Evolutionary conservation across 2,113 vertebrate species (phyloP).

Genomic region (Pygoscelis adeliae): DNA sequence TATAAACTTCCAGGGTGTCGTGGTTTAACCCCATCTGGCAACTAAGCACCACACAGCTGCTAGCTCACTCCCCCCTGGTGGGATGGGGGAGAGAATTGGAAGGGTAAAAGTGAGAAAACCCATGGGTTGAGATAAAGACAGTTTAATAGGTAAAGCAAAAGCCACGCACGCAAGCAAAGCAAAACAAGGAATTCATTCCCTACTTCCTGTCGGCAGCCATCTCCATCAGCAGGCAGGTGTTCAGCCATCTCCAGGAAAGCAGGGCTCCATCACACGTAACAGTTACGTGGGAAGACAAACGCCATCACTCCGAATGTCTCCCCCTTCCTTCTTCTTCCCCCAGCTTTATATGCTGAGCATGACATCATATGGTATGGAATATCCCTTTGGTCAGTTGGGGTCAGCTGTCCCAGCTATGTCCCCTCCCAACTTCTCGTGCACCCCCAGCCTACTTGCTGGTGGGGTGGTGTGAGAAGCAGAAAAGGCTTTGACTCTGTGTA

Average conservation of each 20-base stretch:
- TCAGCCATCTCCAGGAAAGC: too few relatives aligned
- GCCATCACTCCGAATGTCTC: accelerated
- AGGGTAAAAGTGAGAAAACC: not conserved
- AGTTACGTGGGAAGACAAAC: too few relatives aligned
- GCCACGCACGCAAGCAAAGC: accelerated
- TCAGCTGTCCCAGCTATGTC: not conserved
- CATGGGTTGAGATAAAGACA: not conserved
- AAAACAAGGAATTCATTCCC: not conserved
- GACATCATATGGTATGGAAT: not conserved
- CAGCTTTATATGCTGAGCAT: not conserved
- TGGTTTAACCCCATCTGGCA: not conserved
- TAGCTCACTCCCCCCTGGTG: not conserved
- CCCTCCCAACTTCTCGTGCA: too few relatives aligned
- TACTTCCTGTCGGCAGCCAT: too few relatives aligned
- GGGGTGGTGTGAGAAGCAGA: not conserved
- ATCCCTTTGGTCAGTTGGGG: not conserved
- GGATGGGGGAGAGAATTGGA: not conserved
- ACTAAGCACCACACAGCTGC: not conserved
- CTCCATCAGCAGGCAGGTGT: not conserved
- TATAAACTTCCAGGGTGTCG: not conserved
- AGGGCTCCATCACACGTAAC: too few relatives aligned
- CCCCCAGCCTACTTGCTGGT: not conserved
- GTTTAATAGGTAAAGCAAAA: not conserved
- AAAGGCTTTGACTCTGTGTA: not conserved
- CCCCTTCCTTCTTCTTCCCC: too few relatives aligned